Conservation (phyloP, 2,797 vertebrate species). For the Trematomus bernacchii region DNA sequence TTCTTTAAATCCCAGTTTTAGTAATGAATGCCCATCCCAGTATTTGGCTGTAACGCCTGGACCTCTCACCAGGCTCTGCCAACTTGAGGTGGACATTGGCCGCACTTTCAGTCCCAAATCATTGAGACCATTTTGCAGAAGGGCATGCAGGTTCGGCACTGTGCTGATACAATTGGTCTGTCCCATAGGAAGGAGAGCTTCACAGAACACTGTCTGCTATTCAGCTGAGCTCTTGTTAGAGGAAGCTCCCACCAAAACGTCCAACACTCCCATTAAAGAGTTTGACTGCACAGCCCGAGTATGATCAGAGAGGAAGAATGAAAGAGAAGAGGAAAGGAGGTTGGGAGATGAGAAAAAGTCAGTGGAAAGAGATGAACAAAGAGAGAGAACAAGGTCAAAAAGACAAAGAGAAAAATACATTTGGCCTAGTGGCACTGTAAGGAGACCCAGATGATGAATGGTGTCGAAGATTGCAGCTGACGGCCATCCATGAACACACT, state of each 20-base stretch:
- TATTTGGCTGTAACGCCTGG: too few species aligned
- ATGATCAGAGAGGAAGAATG: constrained; percentile 53
- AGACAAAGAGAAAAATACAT: constrained; percentile 26
- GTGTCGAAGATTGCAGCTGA: constrained; percentile 51
- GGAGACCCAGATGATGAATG: constrained; percentile 48
- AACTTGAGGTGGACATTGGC: constrained; percentile 36
- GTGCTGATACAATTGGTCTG: constrained; percentile 22
- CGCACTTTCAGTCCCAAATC: constrained; percentile 29
- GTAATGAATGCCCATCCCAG: neutral
- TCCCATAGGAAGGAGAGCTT: constrained; percentile 34
- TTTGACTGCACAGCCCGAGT: constrained; percentile 50
- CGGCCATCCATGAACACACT: constrained; percentile 48
- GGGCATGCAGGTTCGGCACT: constrained; percentile 3
- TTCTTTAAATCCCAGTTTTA: neutral
- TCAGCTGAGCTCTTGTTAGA: constrained; percentile 49
- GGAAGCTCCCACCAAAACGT: constrained; percentile 41
- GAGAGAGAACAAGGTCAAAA: constrained; percentile 24
- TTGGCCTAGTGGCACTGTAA: constrained; percentile 17
- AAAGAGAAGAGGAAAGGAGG: constrained; percentile 15
- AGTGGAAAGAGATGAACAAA: constrained; percentile 17
- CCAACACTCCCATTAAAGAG: constrained; percentile 55
- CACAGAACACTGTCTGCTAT: constrained; percentile 29
- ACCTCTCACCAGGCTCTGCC: constrained; percentile 8
- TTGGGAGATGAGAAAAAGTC: constrained; percentile 21
- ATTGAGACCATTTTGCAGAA: constrained; percentile 33